Conservation (phyloP, 2,888 invertebrate genomes). For the Drosophila pegasa region DNA sequence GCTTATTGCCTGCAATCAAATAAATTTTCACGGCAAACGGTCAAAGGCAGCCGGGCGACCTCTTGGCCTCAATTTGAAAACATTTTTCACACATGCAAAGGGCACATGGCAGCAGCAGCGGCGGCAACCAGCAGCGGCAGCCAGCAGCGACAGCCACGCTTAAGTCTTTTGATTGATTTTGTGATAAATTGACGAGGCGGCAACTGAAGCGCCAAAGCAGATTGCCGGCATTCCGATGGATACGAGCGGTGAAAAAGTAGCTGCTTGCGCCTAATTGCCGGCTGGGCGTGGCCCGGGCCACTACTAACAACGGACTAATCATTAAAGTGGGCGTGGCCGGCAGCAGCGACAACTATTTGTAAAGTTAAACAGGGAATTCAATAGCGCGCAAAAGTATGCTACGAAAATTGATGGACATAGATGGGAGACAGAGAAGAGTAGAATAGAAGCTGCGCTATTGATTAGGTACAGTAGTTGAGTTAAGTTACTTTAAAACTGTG, state of each 20-base stretch:
- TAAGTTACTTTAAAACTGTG: too few relatives aligned
- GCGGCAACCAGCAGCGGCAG: slow-evolving; percentile 12
- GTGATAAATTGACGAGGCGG: slow-evolving; percentile 77
- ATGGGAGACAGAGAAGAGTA: background rate
- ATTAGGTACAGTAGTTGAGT: too few relatives aligned
- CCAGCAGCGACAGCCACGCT: slow-evolving; percentile 30
- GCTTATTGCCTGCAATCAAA: slow-evolving; percentile 78
- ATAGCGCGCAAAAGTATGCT: background rate
- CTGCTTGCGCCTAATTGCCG: slow-evolving; percentile 53
- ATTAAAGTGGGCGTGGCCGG: slow-evolving; percentile 10
- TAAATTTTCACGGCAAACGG: slow-evolving; percentile 77
- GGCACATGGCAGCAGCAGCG: slow-evolving; percentile 23
- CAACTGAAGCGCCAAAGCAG: slow-evolving; percentile 67
- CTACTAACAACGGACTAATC: slow-evolving; percentile 39
- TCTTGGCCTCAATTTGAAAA: slow-evolving; percentile 56
- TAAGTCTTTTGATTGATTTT: slow-evolving; percentile 76
- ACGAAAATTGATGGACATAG: background rate
- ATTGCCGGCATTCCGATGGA: slow-evolving; percentile 62
- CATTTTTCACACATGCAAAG: slow-evolving; percentile 66
- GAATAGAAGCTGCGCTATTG: background rate
- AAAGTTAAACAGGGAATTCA: background rate
- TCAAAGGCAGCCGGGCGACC: slow-evolving; percentile 62
- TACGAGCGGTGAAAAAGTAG: slow-evolving; percentile 33
- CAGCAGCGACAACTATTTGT: background rate
- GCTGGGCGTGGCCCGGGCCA: slow-evolving; percentile 33